phyloP scores from a whole-genome alignment of 1,140 invertebrate genomes.

The Panonychus citri region DNA sequence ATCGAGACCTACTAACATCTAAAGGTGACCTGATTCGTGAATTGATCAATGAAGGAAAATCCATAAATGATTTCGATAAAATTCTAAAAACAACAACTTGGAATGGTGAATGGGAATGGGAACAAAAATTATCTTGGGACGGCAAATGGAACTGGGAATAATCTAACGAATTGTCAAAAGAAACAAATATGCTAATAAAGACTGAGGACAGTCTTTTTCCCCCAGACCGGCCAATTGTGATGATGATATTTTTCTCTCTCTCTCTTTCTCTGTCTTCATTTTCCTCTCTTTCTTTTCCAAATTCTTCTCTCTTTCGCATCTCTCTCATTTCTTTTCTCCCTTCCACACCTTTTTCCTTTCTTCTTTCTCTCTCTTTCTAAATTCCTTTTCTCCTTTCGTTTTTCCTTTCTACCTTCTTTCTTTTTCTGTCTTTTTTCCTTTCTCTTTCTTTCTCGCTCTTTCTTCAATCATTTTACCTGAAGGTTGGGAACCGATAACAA shows the following conservation, averaged over 20 bases:
- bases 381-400: not conserved
- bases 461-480: not conserved
- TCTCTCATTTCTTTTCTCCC: not conserved
- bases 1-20: no score
- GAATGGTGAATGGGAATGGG: no score
- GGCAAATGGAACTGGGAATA: no score
- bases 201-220: not conserved
- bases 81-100: no score
- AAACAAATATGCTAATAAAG: no score
- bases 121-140: no score
- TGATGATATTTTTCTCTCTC: not conserved
- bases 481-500: no score
- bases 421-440: not conserved
- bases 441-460: not conserved
- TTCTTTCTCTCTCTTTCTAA: not conserved
- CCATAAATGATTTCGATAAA: no score
- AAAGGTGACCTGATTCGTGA: no score
- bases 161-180: no score
- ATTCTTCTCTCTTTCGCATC: not conserved
- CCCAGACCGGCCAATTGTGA: not conserved
- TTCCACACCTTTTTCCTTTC: not conserved
- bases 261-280: not conserved
- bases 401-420: not conserved
- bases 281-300: not conserved
- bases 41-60: no score